Evolutionary conservation across 2,888 invertebrate genomes (phyloP), one percentile per base, ranked within the genome.

Genomic region (Cepaea hortensis): DNA sequence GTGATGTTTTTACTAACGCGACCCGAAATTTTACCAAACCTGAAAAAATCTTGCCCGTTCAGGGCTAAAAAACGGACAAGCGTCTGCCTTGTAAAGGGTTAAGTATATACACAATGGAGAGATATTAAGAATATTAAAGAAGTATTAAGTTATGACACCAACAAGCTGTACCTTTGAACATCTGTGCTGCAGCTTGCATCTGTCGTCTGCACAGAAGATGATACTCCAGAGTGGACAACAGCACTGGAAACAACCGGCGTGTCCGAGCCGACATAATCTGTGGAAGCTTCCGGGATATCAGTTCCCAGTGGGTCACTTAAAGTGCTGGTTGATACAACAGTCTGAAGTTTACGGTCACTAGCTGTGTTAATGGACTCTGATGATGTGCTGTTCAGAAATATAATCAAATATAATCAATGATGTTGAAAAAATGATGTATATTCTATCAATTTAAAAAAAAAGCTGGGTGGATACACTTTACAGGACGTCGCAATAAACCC

Each of bases 221-320:
- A 48, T 23, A 81, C 84, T 61, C 62, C 80, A 46, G 84, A 65
- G 55, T 50, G 50, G 50, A 62, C 35, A 23, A 75, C 76, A 46
- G 84, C 75, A 75, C 65, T 0, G 85, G 81, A 18, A 85, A 55
- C 68, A 81, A 48, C 75, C 50, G 81, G 55, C 55, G 72, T 23
- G 11, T 80, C 73, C 35, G 7, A 70, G 35, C 72, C 50, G 61
- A 62, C 61, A 65, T 75, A 81, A 81, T 55, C 62, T 48, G 68
- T 15, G 0, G 23, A 20, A 46, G 20, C 70, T 70, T 81, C 81
- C 3, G 35, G 3, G 48, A 20, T 76, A 13, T 6, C 13, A 55
- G 77, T 77, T 13, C 50, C n/a, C 55, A 77, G n/a, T 15, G 77
- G 55, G 55, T 77, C 77, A 23, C n/a, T 23, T 77, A 55, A 77